Conservation (phyloP, 2,888 invertebrate genomes). For the Platerodrilus igneus region DNA sequence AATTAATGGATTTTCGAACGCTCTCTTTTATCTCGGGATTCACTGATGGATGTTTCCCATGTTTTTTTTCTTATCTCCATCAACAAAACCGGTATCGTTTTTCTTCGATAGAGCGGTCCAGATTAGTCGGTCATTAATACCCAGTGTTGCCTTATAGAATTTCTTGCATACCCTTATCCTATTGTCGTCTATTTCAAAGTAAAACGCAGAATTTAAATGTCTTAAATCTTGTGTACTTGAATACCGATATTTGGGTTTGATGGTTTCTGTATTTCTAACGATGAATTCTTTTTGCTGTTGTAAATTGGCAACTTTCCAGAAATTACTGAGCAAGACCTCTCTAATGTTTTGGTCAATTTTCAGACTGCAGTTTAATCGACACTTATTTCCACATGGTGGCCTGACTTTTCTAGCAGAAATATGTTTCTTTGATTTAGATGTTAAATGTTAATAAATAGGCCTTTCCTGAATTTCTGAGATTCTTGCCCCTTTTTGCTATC, state of each 20-base stretch:
- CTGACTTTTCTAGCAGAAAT: conserved; percentile 6
- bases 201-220: conserved; percentile 20
- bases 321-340: background rate
- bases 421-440: conserved; percentile 8
- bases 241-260: conserved; percentile 26
- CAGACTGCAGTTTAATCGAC: conserved; percentile 8
- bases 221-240: conserved; percentile 21
- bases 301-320: conserved; percentile 5
- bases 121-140: too few species aligned
- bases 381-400: conserved; percentile 9
- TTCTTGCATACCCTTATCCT: too few species aligned
- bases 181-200: too few species aligned
- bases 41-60: too few species aligned
- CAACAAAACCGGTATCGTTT: too few species aligned
- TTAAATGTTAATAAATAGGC: conserved; percentile 8
- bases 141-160: too few species aligned
- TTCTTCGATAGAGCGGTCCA: too few species aligned
- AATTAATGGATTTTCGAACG: too few species aligned
- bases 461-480: conserved; percentile 8
- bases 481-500: conserved; percentile 13
- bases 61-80: too few species aligned
- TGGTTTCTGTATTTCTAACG: conserved; percentile 8
- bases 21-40: too few species aligned
- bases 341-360: conserved; percentile 3
- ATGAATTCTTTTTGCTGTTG: conserved; percentile 10